phyloP scores from a whole-genome alignment of 1,140 invertebrate species.

The Euwallacea fornicatus region DNA sequence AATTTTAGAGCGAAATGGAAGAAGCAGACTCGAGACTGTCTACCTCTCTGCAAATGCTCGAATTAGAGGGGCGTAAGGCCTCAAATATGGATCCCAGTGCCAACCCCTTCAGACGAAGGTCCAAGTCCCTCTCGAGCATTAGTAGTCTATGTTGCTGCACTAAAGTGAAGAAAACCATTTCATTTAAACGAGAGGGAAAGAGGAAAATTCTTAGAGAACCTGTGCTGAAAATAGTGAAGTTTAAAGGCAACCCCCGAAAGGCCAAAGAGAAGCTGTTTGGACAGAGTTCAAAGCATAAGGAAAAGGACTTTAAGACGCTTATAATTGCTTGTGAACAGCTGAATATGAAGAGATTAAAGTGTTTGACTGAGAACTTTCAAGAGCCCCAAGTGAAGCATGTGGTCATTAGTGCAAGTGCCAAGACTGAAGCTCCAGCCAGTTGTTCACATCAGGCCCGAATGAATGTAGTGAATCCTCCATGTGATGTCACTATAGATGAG shows the following conservation, averaged over 20 bases:
- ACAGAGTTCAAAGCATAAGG: slow-evolving; percentile 39
- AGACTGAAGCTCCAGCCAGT: slow-evolving; percentile 38
- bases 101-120: slow-evolving; percentile 50
- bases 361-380: slow-evolving; percentile 45
- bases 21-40: slow-evolving; percentile 46
- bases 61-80: slow-evolving; percentile 43
- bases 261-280: slow-evolving; percentile 43
- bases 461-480: slow-evolving; percentile 63
- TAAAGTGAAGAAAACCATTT: slow-evolving; percentile 48
- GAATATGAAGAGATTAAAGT: slow-evolving; percentile 44
- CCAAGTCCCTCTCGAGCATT: slow-evolving; percentile 51
- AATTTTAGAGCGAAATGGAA: slow-evolving; percentile 47
- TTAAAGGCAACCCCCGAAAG: slow-evolving; percentile 35
- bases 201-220: slow-evolving; percentile 49
- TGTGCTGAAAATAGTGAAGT: slow-evolving; percentile 47
- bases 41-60: slow-evolving; percentile 47
- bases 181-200: slow-evolving; percentile 48
- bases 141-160: slow-evolving; percentile 48
- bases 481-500: slow-evolving; percentile 86
- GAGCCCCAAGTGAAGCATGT: slow-evolving; percentile 20
- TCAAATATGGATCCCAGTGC: slow-evolving; percentile 24
- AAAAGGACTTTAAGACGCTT: slow-evolving; percentile 50
- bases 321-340: slow-evolving; percentile 50
- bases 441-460: slow-evolving; percentile 66
- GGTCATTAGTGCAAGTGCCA: slow-evolving; percentile 19